phyloP scores from a whole-genome alignment of 1,140 invertebrate species.

The Stenopsyche tienmushanensis region DNA sequence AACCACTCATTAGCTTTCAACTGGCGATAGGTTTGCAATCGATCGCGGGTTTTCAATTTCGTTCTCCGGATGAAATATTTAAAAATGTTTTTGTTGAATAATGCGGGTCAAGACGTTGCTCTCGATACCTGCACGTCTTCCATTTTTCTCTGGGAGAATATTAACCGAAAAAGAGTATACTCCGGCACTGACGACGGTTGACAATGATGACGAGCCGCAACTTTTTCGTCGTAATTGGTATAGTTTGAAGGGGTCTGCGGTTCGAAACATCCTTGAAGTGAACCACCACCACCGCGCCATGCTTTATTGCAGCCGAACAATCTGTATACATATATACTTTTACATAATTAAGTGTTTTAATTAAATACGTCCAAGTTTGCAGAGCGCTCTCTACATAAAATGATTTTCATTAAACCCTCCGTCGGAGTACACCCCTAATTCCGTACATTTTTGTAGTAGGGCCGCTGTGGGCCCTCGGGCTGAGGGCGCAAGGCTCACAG shows the following conservation, averaged over 20 bases:
- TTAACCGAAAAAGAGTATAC: too few relatives aligned
- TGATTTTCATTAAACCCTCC: constrained; percentile 26
- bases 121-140: too few relatives aligned
- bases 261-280: not conserved
- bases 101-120: too few relatives aligned
- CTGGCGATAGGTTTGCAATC: too few relatives aligned
- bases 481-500: not conserved
- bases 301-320: not conserved
- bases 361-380: constrained; percentile 28
- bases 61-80: too few relatives aligned
- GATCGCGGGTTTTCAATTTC: too few relatives aligned
- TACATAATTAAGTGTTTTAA: constrained; percentile 28
- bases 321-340: not conserved
- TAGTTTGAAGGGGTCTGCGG: not conserved
- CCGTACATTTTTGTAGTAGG: constrained; percentile 5
- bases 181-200: not conserved
- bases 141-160: too few relatives aligned
- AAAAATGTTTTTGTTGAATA: too few relatives aligned
- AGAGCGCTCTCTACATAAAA: constrained; percentile 14
- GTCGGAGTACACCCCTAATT: constrained; percentile 7
- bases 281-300: not conserved
- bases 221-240: not conserved
- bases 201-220: not conserved
- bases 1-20: too few relatives aligned
- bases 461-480: not conserved